Evolutionary conservation across 2,797 vertebrate species (phyloP).

Genomic region (Anabas testudineus): DNA sequence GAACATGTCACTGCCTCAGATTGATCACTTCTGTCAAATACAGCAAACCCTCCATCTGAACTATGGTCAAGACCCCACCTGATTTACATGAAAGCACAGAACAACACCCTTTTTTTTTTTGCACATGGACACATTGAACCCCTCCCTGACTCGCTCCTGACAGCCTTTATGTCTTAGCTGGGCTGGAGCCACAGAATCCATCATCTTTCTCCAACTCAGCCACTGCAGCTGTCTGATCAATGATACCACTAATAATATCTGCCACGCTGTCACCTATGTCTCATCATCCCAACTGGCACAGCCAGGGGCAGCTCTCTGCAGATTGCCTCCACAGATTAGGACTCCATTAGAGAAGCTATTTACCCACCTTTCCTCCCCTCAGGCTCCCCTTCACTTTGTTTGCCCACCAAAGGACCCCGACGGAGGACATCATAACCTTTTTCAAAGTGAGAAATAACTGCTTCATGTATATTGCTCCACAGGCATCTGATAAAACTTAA

Average conservation of each 20-base stretch:
- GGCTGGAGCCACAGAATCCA: conserved; percentile 77
- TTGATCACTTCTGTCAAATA: conserved; percentile 55
- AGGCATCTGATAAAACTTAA: conserved; percentile 59
- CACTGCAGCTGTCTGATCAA: conserved; percentile 82
- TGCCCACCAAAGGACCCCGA: conserved; percentile 75
- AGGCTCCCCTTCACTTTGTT: conserved; percentile 79
- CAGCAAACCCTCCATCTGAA: conserved; percentile 39
- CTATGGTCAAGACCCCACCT: conserved; percentile 47
- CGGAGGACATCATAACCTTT: conserved; percentile 75
- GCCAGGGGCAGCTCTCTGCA: conserved; percentile 80
- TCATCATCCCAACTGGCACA: conserved; percentile 76
- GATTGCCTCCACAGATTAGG: conserved; percentile 85
- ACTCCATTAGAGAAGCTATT: conserved; percentile 86
- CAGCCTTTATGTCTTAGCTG: conserved; percentile 68
- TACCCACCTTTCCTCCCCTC: conserved; percentile 79
- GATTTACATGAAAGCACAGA: conserved; percentile 54
- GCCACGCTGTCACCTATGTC: conserved; percentile 82
- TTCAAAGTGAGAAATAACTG: conserved; percentile 71
- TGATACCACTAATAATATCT: conserved; percentile 88
- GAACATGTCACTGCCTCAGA: conserved; percentile 39
- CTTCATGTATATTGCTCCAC: conserved; percentile 61
- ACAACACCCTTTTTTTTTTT: conserved; percentile 18
- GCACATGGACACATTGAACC: conserved; percentile 12
- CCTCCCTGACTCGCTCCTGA: conserved; percentile 54
- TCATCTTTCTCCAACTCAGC: conserved; percentile 77